Evolutionary conservation across 2,888 invertebrate genomes (phyloP).

Genomic region (Limnephilus marmoratus): DNA sequence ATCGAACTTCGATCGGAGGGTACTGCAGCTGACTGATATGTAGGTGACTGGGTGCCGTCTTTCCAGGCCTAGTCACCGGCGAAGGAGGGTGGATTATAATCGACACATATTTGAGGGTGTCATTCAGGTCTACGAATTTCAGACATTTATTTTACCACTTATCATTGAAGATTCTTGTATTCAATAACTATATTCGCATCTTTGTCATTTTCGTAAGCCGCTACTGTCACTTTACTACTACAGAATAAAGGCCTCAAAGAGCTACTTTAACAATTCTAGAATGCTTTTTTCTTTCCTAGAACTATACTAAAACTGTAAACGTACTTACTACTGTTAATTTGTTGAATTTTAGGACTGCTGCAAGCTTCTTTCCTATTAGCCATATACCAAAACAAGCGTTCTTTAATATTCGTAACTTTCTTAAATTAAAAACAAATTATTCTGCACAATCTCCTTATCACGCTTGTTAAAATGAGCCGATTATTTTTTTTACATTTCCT

Average conservation of each 20-base stretch:
- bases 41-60: conserved; percentile 65
- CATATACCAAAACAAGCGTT: no score
- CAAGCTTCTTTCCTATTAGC: no score
- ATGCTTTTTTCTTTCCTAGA: no score
- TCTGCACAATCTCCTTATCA: not conserved
- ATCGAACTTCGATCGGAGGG: conserved; percentile 53
- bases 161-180: not conserved
- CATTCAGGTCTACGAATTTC: not conserved
- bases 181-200: not conserved
- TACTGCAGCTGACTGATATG: conserved; percentile 50
- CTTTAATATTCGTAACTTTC: no score
- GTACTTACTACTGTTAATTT: not conserved
- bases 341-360: not conserved
- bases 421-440: no score
- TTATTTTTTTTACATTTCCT: not conserved
- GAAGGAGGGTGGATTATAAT: conserved; percentile 25
- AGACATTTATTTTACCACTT: not conserved
- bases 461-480: not conserved
- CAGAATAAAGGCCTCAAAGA: not conserved
- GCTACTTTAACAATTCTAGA: no score
- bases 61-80: conserved; percentile 44
- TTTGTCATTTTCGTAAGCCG: not conserved
- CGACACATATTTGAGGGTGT: conserved; percentile 25
- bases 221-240: not conserved
- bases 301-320: no score